These are phyloP conservation scores for Pipa parva DNA, from an alignment of 2,113 vertebrate genomes.

Conservation along the genomic window DNA sequence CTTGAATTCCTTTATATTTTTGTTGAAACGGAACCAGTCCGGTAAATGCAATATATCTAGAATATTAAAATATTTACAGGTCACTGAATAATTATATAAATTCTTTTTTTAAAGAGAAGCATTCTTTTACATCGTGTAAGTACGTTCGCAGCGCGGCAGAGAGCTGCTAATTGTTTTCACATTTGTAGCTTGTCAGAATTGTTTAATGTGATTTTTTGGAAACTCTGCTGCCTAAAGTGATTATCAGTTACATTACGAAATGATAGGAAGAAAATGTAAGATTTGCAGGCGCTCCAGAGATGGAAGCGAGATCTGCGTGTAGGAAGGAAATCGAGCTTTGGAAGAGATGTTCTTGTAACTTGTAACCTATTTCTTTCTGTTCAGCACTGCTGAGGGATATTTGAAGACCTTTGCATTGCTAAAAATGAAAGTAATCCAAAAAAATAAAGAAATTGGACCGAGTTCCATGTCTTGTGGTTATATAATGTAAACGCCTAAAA, in stretches of 20 bases:
- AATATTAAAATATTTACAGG: too few species aligned
- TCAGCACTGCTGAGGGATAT: neutral
- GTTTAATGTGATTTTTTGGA: slow-evolving; percentile 17
- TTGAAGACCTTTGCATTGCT: neutral
- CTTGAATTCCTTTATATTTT: too few species aligned
- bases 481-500: too few species aligned
- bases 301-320: neutral
- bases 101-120: neutral
- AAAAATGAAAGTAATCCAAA: too few species aligned
- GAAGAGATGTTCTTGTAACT: slow-evolving; percentile 5
- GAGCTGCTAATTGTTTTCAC: slow-evolving; percentile 33
- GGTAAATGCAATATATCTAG: too few species aligned
- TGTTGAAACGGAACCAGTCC: too few species aligned
- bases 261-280: slow-evolving; percentile 1
- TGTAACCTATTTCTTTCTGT: neutral
- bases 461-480: too few species aligned
- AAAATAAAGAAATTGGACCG: too few species aligned
- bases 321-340: neutral
- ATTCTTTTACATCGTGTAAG: neutral
- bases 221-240: slow-evolving; percentile 8
- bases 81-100: too few species aligned
- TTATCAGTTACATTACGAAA: slow-evolving; percentile 14
- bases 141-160: neutral
- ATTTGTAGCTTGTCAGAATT: slow-evolving; percentile 33
- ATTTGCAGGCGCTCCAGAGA: neutral